phyloP scores from a whole-genome alignment of 2,113 vertebrate genomes.

The Heliornis fulica region DNA sequence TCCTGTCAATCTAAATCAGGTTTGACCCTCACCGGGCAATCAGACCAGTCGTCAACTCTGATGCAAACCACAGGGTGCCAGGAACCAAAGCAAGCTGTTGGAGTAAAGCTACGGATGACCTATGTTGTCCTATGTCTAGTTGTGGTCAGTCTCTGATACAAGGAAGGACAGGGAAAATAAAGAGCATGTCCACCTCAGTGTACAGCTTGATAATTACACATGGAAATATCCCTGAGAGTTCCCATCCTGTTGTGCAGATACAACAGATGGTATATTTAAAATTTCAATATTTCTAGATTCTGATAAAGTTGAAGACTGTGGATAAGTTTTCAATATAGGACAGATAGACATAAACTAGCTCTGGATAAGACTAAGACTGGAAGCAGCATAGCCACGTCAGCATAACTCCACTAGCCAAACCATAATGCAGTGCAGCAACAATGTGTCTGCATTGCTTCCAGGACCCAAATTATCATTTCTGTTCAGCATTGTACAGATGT shows the following conservation, averaged over 20 bases:
- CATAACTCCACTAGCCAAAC: not conserved
- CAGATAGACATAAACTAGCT: not conserved
- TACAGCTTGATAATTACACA: not conserved
- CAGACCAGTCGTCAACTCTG: not conserved
- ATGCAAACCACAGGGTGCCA: not conserved
- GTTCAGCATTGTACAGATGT: slow-evolving; percentile 2
- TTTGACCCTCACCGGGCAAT: not conserved
- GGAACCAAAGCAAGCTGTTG: not conserved
- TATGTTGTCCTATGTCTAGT: not conserved
- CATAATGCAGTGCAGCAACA: slow-evolving; percentile 26
- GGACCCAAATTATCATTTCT: not conserved
- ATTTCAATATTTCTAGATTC: not conserved
- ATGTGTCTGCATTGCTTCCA: not conserved
- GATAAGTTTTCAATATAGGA: not conserved
- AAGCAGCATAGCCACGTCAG: not conserved
- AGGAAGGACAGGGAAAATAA: not conserved
- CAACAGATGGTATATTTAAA: not conserved
- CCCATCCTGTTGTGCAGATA: not conserved
- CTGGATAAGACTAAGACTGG: not conserved
- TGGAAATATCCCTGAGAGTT: not conserved
- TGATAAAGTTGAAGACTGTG: not conserved
- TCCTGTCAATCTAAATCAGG: not conserved
- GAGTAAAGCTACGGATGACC: not conserved
- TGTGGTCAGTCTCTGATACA: not conserved
- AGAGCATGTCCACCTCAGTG: not conserved